These are phyloP conservation scores for Amblyjoppa proteus DNA, from an alignment of 2,888 invertebrate genomes.

Conservation along the genomic window DNA sequence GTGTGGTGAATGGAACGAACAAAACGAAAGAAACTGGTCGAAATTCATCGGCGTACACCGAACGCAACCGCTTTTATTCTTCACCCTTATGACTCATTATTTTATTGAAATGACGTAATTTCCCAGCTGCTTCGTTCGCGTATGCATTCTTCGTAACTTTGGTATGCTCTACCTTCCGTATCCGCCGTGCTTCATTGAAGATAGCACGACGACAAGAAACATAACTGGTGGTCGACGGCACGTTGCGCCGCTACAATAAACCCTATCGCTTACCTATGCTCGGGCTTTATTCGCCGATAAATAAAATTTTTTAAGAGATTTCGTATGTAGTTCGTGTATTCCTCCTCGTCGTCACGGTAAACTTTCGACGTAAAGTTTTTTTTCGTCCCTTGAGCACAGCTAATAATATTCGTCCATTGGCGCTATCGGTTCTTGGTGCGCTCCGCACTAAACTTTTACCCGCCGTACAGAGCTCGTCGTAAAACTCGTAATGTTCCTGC, in stretches of 20 bases:
- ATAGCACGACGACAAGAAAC: neutral
- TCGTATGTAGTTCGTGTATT: neutral
- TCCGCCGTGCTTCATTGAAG: neutral
- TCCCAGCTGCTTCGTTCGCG: neutral
- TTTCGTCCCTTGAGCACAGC: neutral
- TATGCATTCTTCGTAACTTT: neutral
- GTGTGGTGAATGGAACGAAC: neutral
- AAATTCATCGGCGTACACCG: constrained; percentile 29
- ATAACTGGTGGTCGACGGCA: neutral
- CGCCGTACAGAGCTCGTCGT: constrained; percentile 3
- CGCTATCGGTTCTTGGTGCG: neutral
- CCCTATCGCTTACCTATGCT: neutral
- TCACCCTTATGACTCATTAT: constrained; percentile 41
- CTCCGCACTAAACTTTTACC: constrained; percentile 19
- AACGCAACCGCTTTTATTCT: constrained; percentile 16
- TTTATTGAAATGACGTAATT: constrained; percentile 28
- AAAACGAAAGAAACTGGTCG: neutral
- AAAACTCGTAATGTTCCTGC: constrained; percentile 7
- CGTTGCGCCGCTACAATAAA: neutral
- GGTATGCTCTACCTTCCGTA: neutral
- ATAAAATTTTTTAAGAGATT: constrained; percentile 31
- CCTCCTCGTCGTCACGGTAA: neutral
- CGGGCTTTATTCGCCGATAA: neutral
- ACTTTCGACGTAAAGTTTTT: constrained; percentile 9
- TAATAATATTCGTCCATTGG: constrained; percentile 5